Conservation (phyloP, 2,113 vertebrate genomes). For the Egretta garzetta region DNA sequence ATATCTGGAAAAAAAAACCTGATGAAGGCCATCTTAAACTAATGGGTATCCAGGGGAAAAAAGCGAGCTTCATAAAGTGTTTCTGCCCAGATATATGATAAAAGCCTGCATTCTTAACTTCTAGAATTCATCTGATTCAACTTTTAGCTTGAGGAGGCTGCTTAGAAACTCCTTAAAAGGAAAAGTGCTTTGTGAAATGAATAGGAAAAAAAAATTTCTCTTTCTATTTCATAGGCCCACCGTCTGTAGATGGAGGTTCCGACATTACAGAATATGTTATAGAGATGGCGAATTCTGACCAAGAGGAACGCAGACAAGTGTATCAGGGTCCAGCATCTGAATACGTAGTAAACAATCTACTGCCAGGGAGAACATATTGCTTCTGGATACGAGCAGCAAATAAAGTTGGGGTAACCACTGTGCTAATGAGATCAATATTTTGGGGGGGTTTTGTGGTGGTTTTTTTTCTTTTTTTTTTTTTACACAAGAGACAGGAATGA, state of each 20-base stretch:
- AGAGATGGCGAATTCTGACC: conserved; percentile 65
- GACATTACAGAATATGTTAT: conserved; percentile 62
- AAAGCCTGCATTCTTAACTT: background rate
- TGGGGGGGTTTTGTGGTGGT: no score
- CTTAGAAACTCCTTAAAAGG: background rate
- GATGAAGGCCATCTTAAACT: background rate
- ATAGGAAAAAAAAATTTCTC: background rate
- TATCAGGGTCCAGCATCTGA: conserved; percentile 67
- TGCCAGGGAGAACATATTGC: conserved; percentile 72
- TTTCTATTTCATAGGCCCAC: conserved; percentile 62
- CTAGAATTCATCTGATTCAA: background rate
- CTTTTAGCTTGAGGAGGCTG: background rate
- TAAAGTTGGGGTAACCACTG: conserved; percentile 65
- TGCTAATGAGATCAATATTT: accelerated
- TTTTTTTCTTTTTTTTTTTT: no score
- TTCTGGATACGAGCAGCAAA: conserved; percentile 79
- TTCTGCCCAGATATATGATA: background rate
- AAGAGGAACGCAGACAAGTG: conserved; percentile 43
- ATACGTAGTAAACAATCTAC: conserved; percentile 64
- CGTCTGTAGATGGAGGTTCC: conserved; percentile 64
- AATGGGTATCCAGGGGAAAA: background rate
- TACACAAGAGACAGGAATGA: no score
- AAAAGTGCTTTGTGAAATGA: background rate
- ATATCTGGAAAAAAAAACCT: background rate
- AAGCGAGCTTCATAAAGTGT: background rate